Base-by-base conservation (phyloP, 2,113 vertebrate genomes). In the Apeltes quadracus region DNA sequence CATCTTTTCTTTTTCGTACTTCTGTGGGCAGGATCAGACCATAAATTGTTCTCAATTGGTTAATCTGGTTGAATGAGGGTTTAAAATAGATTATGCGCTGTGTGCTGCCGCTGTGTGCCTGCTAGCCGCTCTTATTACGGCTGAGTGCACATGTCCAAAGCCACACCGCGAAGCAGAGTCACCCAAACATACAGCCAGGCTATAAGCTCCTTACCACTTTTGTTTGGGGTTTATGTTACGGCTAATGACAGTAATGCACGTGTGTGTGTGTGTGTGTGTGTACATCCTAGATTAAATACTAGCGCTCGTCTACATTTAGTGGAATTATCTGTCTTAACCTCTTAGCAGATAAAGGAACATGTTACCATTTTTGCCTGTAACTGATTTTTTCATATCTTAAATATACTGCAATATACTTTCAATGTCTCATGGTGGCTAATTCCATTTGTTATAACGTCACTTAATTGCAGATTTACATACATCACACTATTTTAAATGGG, bases 81-180 rank as follows among this genome's bases (percentile, higher is more conserved):
- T 76, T 80, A 79, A 78, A 77, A 65, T 65, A 78, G 61, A 81
- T 79, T 43, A 65, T 65, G 48, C 14, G 38, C 41, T 51, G 51
- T 69, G 62, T 53, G 56, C 64, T 14, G 58, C 61, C n/a, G n/a
- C n/a, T n/a, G n/a, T n/a, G n/a, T n/a, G 39, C 77, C 69, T 32
- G 69, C 71, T 75, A 65, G 20, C 58, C 55, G 7, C 36, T 75
- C 48, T n/a, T 38, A 27, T 50, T 43, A 41, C 1, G 78, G 83
- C 57, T 76, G 82, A 85, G 72, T n/a, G 72, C 65, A 86, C 78
- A 67, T 0, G 78, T 82, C 78, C 63, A 69, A 85, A 84, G 72
- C 55, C 29, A 71, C 87, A 57, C 9, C 22, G 18, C 1, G 36
- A 66, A 65, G 51, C 64, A 15, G 50, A 77, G 32, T 1, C 71